These are phyloP conservation scores for Formicarius rufipectus DNA, from an alignment of 2,113 vertebrate species.

Conservation along the genomic window DNA sequence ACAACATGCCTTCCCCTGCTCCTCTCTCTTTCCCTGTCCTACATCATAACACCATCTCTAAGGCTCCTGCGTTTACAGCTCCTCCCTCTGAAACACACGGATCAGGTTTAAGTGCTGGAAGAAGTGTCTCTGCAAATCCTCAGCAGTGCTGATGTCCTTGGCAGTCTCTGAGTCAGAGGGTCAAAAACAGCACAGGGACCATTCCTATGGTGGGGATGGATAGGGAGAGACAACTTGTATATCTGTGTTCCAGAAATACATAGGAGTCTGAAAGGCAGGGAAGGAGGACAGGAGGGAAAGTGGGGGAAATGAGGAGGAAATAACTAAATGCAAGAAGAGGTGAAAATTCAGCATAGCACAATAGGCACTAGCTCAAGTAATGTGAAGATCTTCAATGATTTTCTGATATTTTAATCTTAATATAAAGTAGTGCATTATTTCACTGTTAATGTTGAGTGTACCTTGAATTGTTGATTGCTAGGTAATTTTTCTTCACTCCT, in stretches of 20 bases:
- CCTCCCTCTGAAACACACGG: neutral
- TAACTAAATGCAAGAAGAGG: neutral
- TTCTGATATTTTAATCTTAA: neutral
- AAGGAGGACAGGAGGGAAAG: neutral
- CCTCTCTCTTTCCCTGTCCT: neutral
- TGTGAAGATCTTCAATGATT: neutral
- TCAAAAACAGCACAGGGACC: neutral
- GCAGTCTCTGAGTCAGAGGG: neutral
- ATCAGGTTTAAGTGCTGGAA: neutral
- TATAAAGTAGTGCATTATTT: neutral
- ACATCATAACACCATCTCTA: neutral
- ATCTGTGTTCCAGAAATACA: neutral
- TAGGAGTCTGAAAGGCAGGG: neutral
- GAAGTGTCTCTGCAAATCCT: neutral
- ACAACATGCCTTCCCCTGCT: neutral
- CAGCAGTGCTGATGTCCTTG: neutral
- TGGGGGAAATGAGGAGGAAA: neutral
- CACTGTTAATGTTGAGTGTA: neutral
- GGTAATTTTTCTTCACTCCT: neutral
- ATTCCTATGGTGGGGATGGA: neutral
- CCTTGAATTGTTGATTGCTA: neutral
- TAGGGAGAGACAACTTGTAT: accelerated
- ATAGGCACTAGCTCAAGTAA: neutral
- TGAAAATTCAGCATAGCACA: neutral
- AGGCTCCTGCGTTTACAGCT: neutral